phyloP scores from a whole-genome alignment of 92 coral and sea anemone genomes.

The Ricordea florida region DNA sequence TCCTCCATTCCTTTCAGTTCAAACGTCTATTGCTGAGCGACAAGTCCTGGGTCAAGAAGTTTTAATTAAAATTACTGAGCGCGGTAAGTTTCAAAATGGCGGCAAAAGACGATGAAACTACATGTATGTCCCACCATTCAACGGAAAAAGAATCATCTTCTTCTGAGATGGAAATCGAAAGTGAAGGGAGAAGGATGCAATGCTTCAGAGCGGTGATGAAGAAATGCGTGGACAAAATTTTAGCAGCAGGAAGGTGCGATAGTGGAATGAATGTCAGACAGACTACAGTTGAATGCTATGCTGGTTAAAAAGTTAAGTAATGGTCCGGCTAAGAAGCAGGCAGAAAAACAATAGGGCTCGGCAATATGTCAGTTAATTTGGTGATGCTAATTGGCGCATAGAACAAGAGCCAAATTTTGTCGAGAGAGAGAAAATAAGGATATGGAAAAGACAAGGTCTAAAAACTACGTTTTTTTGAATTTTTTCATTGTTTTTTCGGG shows the following conservation, averaged over 20 bases:
- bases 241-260: slow-evolving; percentile 66
- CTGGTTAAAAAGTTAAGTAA: no score
- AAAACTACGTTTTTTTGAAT: no score
- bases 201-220: slow-evolving; percentile 60
- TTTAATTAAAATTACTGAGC: no score
- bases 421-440: no score
- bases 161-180: slow-evolving; percentile 15
- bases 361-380: no score
- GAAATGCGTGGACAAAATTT: slow-evolving; percentile 74
- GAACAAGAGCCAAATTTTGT: no score
- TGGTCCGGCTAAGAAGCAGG: no score
- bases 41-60: slow-evolving; percentile 29
- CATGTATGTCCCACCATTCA: neutral
- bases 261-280: neutral
- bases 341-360: no score
- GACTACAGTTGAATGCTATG: no score
- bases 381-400: no score
- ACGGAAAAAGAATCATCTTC: neutral
- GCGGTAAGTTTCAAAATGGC: slow-evolving; percentile 61
- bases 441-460: no score
- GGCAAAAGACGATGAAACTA: slow-evolving; percentile 24
- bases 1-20: neutral
- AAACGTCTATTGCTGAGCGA: neutral
- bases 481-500: no score
- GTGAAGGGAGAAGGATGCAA: slow-evolving; percentile 50